These are phyloP conservation scores for Podarcis siculus DNA, from an alignment of 2,797 vertebrate genomes.

Conservation along the genomic window DNA sequence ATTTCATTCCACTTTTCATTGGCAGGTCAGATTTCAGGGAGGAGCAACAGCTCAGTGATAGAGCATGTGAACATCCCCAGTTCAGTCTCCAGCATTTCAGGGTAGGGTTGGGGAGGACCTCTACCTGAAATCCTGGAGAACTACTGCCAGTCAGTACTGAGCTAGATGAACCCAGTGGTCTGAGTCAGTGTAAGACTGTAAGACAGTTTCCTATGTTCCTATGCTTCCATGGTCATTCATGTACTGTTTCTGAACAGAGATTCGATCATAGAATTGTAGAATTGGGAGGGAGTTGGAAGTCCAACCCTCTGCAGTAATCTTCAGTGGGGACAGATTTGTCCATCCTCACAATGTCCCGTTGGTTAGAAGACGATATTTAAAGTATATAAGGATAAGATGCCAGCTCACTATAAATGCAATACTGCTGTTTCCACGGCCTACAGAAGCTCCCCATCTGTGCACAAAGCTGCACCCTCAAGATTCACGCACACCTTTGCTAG, in stretches of 20 bases:
- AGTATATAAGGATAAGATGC: background rate
- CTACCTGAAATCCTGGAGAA: too few species aligned
- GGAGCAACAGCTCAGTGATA: too few species aligned
- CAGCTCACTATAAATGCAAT: background rate
- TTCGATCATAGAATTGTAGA: background rate
- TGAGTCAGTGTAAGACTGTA: too few species aligned
- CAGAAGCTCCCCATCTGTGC: background rate
- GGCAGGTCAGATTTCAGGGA: too few species aligned
- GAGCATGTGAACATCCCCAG: too few species aligned
- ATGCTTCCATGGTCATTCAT: background rate
- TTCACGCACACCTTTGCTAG: background rate
- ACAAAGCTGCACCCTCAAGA: background rate
- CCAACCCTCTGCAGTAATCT: background rate
- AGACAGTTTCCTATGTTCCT: too few species aligned
- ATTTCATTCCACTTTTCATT: background rate
- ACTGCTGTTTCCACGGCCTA: background rate
- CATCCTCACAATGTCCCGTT: background rate
- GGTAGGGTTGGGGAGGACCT: too few species aligned
- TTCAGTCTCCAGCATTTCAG: too few species aligned
- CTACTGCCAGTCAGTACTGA: too few species aligned
- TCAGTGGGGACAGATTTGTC: background rate
- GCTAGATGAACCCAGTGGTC: too few species aligned
- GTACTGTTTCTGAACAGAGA: background rate
- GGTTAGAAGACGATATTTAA: background rate
- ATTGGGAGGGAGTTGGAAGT: too few species aligned